These are phyloP conservation scores for Tribolium freemani DNA, from an alignment of 2,888 invertebrate genomes.

Conservation along the genomic window DNA sequence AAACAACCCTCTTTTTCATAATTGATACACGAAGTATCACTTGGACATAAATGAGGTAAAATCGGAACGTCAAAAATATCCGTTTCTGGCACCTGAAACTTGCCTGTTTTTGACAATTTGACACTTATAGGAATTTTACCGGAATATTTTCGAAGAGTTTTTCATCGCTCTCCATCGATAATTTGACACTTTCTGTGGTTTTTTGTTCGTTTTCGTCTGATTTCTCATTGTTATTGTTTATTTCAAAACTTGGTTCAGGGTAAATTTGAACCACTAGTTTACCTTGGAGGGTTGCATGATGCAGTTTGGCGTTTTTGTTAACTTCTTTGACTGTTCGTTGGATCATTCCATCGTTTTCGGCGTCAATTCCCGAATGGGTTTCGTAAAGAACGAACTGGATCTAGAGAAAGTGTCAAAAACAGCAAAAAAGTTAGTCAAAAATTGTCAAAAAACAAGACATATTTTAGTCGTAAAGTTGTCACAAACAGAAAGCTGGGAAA, in stretches of 20 bases:
- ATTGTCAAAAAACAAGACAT: too few species aligned
- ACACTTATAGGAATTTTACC: slow-evolving; percentile 36
- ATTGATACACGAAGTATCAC: slow-evolving; percentile 68
- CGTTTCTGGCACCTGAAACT: slow-evolving; percentile 75
- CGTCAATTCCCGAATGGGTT: slow-evolving; percentile 82
- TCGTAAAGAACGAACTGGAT: slow-evolving; percentile 86
- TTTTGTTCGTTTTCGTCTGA: slow-evolving; percentile 43
- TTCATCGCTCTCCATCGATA: slow-evolving; percentile 49
- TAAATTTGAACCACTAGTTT: slow-evolving; percentile 50
- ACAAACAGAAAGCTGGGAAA: too few species aligned
- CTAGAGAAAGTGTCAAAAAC: slow-evolving; percentile 60
- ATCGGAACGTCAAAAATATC: slow-evolving; percentile 78
- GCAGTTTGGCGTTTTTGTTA: slow-evolving; percentile 78
- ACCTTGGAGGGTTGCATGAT: slow-evolving; percentile 72
- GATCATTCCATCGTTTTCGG: slow-evolving; percentile 84
- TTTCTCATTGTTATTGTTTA: slow-evolving; percentile 61
- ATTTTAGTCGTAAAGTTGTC: too few species aligned
- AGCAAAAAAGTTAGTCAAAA: background rate
- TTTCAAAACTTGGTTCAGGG: slow-evolving; percentile 50
- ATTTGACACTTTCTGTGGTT: background rate
- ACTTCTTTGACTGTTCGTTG: slow-evolving; percentile 77
- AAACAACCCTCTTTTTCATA: slow-evolving; percentile 75
- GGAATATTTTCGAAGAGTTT: slow-evolving; percentile 51
- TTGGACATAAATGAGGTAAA: slow-evolving; percentile 74
- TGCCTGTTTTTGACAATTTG: background rate